Percentiles rank a stretch among this genome's conserved stretches.
Conservation (phyloP, 2,888 invertebrate species). For the Epirrhoe alternata region DNA sequence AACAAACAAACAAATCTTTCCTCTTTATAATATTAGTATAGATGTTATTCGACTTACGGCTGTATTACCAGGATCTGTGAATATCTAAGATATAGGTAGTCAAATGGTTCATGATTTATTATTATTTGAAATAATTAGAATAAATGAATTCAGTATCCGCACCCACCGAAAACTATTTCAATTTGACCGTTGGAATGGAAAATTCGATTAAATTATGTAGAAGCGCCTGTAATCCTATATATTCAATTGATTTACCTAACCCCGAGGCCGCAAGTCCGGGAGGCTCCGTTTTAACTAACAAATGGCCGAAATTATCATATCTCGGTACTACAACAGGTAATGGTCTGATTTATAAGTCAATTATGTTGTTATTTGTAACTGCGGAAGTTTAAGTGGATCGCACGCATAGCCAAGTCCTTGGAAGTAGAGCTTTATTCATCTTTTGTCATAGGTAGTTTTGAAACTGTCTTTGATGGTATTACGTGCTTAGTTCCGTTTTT, state of each 20-base stretch:
- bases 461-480: no score
- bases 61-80: no score
- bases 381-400: background rate
- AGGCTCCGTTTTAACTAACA: constrained; percentile 37
- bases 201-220: constrained; percentile 8
- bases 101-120: background rate
- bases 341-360: constrained; percentile 29
- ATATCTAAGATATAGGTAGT: no score
- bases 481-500: no score
- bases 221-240: background rate
- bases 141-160: background rate
- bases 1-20: no score
- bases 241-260: constrained; percentile 34
- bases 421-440: background rate
- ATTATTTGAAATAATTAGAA: background rate
- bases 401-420: background rate
- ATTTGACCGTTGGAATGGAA: background rate
- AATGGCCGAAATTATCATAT: constrained; percentile 44
- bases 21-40: no score
- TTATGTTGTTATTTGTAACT: constrained; percentile 11
- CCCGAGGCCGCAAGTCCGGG: constrained; percentile 16
- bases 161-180: background rate
- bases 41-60: no score
- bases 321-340: constrained; percentile 34
- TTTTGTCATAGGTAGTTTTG: no score